A percentile compares a stretch with the other conserved stretches of the same genome.
These are phyloP conservation scores for Pollimyrus isidori DNA, from an alignment of 2,113 vertebrate species.

Conservation along the genomic window DNA sequence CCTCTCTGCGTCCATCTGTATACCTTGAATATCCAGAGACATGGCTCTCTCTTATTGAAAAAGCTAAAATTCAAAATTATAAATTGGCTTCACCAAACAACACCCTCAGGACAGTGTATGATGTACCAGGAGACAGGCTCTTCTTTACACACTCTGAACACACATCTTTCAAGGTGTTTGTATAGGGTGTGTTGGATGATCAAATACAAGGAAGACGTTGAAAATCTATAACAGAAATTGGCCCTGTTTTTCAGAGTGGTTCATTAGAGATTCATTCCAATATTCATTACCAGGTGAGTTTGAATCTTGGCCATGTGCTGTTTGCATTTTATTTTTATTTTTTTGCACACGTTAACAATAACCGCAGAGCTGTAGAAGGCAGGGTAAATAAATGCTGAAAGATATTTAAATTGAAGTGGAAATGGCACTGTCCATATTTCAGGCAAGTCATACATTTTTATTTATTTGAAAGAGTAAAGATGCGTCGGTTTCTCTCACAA, in stretches of 20 bases:
- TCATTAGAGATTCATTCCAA: not conserved
- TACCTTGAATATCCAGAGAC: not conserved
- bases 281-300: constrained; percentile 16
- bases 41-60: not conserved
- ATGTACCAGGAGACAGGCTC: not conserved
- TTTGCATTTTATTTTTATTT: not conserved
- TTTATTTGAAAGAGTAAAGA: constrained; percentile 65
- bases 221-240: not conserved
- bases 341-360: constrained; percentile 47
- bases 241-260: not conserved
- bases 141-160: not conserved
- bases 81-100: not conserved
- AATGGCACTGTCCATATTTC: constrained; percentile 69
- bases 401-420: constrained; percentile 64
- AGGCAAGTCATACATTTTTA: constrained; percentile 64
- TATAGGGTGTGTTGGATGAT: not conserved
- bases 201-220: not conserved
- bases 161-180: not conserved
- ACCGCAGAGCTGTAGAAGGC: constrained; percentile 32
- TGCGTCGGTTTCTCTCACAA: constrained; percentile 61
- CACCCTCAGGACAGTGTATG: not conserved
- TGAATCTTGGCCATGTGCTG: constrained; percentile 5
- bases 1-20: not conserved
- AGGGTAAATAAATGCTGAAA: constrained; percentile 57
- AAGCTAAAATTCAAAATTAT: not conserved